Conservation (phyloP, 2,888 invertebrate genomes). For the Corythucha ciliata region DNA sequence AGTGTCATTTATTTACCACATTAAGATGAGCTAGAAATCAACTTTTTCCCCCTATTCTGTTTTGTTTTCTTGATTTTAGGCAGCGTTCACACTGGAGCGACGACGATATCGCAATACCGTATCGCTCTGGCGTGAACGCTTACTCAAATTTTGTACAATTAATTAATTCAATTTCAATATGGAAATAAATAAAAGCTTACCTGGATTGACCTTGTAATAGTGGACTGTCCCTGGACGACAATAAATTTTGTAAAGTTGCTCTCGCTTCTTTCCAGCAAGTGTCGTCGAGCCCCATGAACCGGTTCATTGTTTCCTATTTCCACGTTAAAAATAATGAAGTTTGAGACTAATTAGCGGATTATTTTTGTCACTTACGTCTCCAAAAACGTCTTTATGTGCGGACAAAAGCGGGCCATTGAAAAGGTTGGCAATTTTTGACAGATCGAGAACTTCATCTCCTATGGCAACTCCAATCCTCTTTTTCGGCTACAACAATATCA, state of each 20-base stretch:
- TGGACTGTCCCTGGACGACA: conserved; percentile 57
- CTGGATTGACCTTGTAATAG: too few species aligned
- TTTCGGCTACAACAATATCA: conserved; percentile 52
- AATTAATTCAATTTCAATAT: too few species aligned
- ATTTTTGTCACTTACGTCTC: conserved; percentile 47
- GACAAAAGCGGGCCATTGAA: conserved; percentile 68
- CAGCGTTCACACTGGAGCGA: too few species aligned
- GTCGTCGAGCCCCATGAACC: conserved; percentile 78
- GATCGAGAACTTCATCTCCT: conserved; percentile 80
- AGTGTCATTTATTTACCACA: too few species aligned
- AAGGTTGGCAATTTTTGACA: conserved; percentile 66
- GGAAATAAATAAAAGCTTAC: too few species aligned
- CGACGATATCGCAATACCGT: too few species aligned
- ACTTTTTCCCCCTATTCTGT: too few species aligned
- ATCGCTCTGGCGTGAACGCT: too few species aligned
- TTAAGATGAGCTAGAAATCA: too few species aligned
- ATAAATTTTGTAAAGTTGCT: conserved; percentile 61
- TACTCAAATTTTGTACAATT: too few species aligned
- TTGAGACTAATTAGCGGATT: conserved; percentile 2
- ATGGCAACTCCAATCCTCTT: conserved; percentile 92
- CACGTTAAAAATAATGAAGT: conserved; percentile 33
- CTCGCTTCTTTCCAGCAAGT: conserved; percentile 84
- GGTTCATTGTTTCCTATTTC: conserved; percentile 60
- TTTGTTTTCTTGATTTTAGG: too few species aligned
- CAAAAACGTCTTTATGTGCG: conserved; percentile 66